These are phyloP conservation scores for Plagodis dolabraria DNA, from an alignment of 2,888 invertebrate genomes.

Conservation along the genomic window DNA sequence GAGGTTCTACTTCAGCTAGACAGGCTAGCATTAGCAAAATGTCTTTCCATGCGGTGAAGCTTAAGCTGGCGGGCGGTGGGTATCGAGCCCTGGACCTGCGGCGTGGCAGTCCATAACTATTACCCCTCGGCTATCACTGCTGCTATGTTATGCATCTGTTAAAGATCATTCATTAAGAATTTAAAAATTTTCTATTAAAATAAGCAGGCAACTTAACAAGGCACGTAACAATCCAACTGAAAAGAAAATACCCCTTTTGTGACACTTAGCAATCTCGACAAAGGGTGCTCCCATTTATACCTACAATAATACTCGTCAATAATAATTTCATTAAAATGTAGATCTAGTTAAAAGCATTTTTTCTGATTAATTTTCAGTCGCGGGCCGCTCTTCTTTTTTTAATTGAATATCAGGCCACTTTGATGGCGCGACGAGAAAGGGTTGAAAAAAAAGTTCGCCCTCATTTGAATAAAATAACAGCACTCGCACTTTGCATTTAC, in stretches of 20 bases:
- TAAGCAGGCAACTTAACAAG: background rate
- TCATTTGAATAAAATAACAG: conserved; percentile 86
- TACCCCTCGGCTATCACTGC: no score
- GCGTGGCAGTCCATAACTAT: no score
- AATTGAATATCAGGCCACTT: conserved; percentile 85
- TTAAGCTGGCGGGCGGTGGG: no score
- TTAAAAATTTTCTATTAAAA: background rate
- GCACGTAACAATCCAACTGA: conserved; percentile 10
- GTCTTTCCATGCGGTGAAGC: no score
- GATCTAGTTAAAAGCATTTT: conserved; percentile 86
- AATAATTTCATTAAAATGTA: conserved; percentile 86
- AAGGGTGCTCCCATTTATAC: conserved; percentile 70
- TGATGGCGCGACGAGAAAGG: conserved; percentile 82
- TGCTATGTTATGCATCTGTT: no score
- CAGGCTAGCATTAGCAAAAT: no score
- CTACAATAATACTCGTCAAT: conserved; percentile 78
- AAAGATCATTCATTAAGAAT: no score
- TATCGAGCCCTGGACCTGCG: no score
- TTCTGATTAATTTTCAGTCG: conserved; percentile 85
- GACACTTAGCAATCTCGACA: conserved; percentile 68
- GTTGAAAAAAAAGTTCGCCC: conserved; percentile 82
- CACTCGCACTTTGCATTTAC: conserved; percentile 85
- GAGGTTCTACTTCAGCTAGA: no score
- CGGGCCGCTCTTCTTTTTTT: conserved; percentile 81
- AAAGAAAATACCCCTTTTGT: conserved; percentile 26